These are phyloP conservation scores for Glaucidium brasilianum DNA, from an alignment of 2,113 vertebrate genomes.

Conservation along the genomic window DNA sequence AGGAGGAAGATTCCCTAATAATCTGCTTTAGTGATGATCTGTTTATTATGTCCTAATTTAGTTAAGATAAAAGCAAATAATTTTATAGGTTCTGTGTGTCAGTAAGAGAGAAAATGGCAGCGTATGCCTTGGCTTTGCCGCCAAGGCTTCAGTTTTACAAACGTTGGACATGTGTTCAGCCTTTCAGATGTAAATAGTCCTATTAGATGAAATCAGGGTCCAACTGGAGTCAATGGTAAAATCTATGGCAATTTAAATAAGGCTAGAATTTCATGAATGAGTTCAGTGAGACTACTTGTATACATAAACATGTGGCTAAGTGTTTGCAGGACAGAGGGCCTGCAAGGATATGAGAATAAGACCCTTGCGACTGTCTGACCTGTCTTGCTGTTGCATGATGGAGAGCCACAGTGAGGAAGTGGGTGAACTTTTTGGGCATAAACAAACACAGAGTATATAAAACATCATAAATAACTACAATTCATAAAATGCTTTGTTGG, in stretches of 20 bases:
- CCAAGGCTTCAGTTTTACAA: not conserved
- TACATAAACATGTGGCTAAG: not conserved
- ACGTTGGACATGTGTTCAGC: not conserved
- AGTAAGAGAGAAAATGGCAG: not conserved
- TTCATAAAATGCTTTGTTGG: conserved; percentile 28
- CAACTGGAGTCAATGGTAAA: not conserved
- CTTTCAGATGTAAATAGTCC: conserved; percentile 58
- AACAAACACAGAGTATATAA: not conserved
- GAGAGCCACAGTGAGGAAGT: not conserved
- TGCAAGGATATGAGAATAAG: not conserved
- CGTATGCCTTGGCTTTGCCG: not conserved
- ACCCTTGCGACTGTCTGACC: not conserved
- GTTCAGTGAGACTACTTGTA: conserved; percentile 21
- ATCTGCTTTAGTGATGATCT: not conserved
- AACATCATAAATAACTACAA: not conserved
- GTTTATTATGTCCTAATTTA: not conserved
- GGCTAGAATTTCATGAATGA: conserved; percentile 30
- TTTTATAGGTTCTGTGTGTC: not conserved
- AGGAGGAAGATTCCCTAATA: not conserved
- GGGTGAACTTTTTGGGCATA: not conserved
- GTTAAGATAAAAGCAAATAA: not conserved
- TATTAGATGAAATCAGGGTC: conserved; percentile 30
- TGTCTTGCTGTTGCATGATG: not conserved
- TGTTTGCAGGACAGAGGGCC: not conserved
- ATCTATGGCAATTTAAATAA: conserved; percentile 2